Evolutionary conservation across 2,797 vertebrate genomes (phyloP), one percentile per base, ranked within the genome.

Genomic region (Poecilia velifera): DNA sequence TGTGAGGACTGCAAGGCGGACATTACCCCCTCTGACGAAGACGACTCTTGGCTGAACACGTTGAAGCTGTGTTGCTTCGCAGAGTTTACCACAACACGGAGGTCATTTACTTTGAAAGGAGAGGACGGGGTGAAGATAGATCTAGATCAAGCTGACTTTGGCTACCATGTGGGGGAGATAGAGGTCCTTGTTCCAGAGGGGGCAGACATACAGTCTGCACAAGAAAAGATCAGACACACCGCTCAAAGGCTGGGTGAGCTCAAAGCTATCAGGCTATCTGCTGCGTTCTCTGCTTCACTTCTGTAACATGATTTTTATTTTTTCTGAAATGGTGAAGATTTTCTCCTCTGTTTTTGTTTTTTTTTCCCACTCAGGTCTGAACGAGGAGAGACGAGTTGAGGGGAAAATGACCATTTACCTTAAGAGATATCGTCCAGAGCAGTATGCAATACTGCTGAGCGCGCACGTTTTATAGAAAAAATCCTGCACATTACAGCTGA

Each of bases 361-460:
- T 25, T 55, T 28, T 57, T 13, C 0, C 55, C 78, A 86, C 34
- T 75, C 77, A 96, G 95, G 94, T 86, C 86, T 96, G 73, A 76
- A 82, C 77, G 87, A 86, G 84, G 88, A 94, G 84, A 85, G 92
- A 77, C 89, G 57, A 83, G 86, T 96, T 66, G 81, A 91, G 57
- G 96, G 96, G 22, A 97, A 97, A 92, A 96, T 97, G 96, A 13
- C 81, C 16, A 86, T 93, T 80, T 96, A 92, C 86, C 94, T 97
- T 28, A 82, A 93, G 91, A 90, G 80, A 89, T 81, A 95, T 87
- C 84, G 84, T 70, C 95, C 96, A 43, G 94, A 94, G 22, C 96
- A 96, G 72, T 96, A 95, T 43, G 73, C 79, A 47, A 94, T 88
- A 83, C 92, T 97, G 39, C 79, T 93, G 45, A 90, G 81, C 57